These are phyloP conservation scores for Lutjanus erythropterus DNA, from an alignment of 2,113 vertebrate species.

Conservation along the genomic window DNA sequence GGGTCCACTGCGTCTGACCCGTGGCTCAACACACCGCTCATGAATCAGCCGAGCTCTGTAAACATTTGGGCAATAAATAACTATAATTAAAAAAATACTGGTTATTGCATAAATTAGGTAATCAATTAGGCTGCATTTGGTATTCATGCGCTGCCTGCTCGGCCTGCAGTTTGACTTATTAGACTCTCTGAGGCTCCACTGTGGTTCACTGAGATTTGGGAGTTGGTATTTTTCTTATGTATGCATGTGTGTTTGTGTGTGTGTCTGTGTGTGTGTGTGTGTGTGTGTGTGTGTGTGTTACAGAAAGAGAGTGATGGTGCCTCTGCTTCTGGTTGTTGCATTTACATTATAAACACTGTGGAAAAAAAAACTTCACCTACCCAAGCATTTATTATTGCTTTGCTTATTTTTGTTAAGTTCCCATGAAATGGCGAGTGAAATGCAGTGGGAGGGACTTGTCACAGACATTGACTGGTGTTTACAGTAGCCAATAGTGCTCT, in stretches of 20 bases:
- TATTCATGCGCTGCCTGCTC: conserved; percentile 83
- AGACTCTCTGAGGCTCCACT: conserved; percentile 52
- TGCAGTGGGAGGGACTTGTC: too few relatives aligned
- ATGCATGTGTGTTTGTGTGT: conserved; percentile 17
- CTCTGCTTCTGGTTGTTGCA: conserved; percentile 5
- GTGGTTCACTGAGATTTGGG: conserved; percentile 50
- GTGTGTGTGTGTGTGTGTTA: conserved; percentile 32
- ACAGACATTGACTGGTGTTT: too few relatives aligned
- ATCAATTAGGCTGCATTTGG: conserved; percentile 84
- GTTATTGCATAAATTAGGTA: conserved; percentile 83
- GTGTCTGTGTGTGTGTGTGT: conserved; percentile 31
- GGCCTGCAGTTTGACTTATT: conserved; percentile 81
- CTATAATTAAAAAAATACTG: conserved; percentile 78
- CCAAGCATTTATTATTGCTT: background rate
- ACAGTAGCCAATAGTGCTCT: too few relatives aligned
- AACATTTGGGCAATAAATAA: conserved; percentile 82
- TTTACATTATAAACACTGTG: background rate
- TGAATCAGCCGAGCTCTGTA: conserved; percentile 75
- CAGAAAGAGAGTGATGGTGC: conserved; percentile 19
- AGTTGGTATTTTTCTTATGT: conserved; percentile 48
- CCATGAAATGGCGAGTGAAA: too few relatives aligned
- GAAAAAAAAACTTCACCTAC: background rate
- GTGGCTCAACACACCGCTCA: conserved; percentile 59
- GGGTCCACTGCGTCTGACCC: conserved; percentile 69
- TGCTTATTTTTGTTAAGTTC: background rate